Conservation (phyloP, 2,797 vertebrate genomes). For the Myotis planiceps region DNA sequence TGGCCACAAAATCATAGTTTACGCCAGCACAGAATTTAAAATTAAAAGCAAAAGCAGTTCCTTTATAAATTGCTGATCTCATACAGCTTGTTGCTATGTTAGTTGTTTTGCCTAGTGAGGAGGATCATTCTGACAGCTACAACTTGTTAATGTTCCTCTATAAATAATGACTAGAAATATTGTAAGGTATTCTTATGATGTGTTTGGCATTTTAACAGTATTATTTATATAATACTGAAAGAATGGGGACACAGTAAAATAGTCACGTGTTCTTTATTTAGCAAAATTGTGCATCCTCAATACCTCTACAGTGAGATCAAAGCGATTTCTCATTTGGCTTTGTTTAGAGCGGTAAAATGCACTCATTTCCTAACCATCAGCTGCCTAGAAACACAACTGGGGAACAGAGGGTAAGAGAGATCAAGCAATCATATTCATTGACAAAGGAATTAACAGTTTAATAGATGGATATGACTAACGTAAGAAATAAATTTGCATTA, state of each 20-base stretch:
- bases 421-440: not conserved
- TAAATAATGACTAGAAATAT: constrained; percentile 6
- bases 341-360: not conserved
- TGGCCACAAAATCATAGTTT: not conserved
- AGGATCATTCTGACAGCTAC: not conserved
- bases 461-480: not conserved
- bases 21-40: not conserved
- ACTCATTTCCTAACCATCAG: not conserved
- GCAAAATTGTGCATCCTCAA: constrained; percentile 20
- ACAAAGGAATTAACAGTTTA: not conserved
- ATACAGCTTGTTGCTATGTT: not conserved
- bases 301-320: not conserved
- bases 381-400: not conserved
- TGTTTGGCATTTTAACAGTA: constrained; percentile 49
- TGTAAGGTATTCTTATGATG: not conserved
- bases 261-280: not conserved
- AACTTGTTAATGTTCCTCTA: constrained; percentile 28
- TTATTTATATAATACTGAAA: constrained; percentile 56
- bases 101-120: not conserved
- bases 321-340: not conserved
- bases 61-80: not conserved
- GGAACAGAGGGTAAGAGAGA: not conserved
- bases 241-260: constrained; percentile 58
- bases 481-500: not conserved
- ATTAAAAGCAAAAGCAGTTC: not conserved